A percentile compares a stretch with the other conserved stretches of the same genome.
Evolutionary conservation across 2,888 invertebrate species (phyloP).

Genomic region (Amblyjoppa proteus): DNA sequence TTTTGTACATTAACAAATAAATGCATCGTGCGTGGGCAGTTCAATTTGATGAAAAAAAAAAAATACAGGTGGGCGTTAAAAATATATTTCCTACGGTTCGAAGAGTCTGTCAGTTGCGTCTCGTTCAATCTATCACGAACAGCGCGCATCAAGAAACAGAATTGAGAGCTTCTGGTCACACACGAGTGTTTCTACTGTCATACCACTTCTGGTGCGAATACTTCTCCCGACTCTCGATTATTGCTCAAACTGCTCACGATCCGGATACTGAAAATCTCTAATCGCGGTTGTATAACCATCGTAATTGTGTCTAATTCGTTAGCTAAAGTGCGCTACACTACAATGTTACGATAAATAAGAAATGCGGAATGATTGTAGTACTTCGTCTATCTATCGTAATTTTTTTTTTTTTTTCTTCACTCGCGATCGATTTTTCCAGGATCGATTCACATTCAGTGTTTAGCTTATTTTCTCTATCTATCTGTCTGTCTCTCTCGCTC

Average conservation of each 20-base stretch:
- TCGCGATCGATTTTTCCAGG: conserved; percentile 48
- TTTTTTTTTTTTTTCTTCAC: conserved; percentile 32
- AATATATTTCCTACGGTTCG: conserved; percentile 61
- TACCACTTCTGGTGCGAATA: not conserved
- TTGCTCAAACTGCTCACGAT: conserved; percentile 10
- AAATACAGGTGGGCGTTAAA: conserved; percentile 69
- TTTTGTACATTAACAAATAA: conserved; percentile 54
- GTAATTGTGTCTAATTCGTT: conserved; percentile 35
- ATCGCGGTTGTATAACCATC: conserved; percentile 19
- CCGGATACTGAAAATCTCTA: conserved; percentile 37
- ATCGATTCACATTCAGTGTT: conserved; percentile 29
- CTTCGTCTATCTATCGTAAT: conserved; percentile 49
- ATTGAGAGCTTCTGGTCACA: not conserved
- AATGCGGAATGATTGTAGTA: conserved; percentile 75
- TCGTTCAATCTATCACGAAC: conserved; percentile 20
- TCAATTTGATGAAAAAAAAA: conserved; percentile 42
- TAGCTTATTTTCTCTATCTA: conserved; percentile 18
- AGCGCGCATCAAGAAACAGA: conserved; percentile 6
- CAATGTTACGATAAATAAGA: conserved; percentile 70
- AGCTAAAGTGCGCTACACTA: conserved; percentile 30
- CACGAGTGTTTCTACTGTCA: conserved; percentile 14
- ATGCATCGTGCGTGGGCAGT: conserved; percentile 49
- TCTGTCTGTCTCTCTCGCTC: conserved; percentile 4
- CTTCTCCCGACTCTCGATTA: not conserved
- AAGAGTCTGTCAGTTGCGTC: not conserved